Evolutionary conservation across 1,140 invertebrate genomes (phyloP), one percentile per base, ranked within the genome.

Genomic region (Eupeodes corollae): DNA sequence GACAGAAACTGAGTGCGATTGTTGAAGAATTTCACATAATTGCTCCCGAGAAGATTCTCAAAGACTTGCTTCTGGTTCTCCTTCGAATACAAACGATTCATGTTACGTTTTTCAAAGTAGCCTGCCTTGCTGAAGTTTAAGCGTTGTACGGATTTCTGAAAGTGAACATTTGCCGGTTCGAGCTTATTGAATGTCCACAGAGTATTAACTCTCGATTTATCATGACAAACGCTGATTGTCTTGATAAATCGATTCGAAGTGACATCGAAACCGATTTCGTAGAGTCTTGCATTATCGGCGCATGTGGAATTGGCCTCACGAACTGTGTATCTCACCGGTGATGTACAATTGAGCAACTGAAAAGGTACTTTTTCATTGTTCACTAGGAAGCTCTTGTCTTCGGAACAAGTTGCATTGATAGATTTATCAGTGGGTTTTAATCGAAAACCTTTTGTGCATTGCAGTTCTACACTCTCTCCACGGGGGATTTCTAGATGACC

Each of bases 201-300:
- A 13, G 62, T 60, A 10, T 50, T 54, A 48, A 64, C 43, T 18
- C 44, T 31, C 1, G 46, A 13, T 1, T 46, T 47, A 33, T 62
- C 48, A 51, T 65, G 59, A 44, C 62, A 65, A 31, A 64, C 42
- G 19, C 53, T 49, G 53, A 64, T 56, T 46, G 58, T 65, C 38
- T 19, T 42, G 41, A 65, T 48, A 53, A 65, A 65, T 37, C 61
- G 54, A 21, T 44, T 42, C 11, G 18, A 48, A 18, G 52, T 54
- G 19, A 52, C 42, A 34, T 57, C 52, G 39, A 57, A 64, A 40
- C 62, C 62, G n/a, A 61, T 53, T 38, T 56, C 61, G 50, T 64
- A 65, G 19, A 56, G 19, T 26, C 48, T 46, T 34, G 38, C 31
- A 0, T 44, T 47, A 16, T 48, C 44, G 5, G 46, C 55, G 15